Percentiles rank a stretch among this genome's conserved stretches.
phyloP scores from a whole-genome alignment of 2,888 invertebrate species.

The Agonum fuliginosum region DNA sequence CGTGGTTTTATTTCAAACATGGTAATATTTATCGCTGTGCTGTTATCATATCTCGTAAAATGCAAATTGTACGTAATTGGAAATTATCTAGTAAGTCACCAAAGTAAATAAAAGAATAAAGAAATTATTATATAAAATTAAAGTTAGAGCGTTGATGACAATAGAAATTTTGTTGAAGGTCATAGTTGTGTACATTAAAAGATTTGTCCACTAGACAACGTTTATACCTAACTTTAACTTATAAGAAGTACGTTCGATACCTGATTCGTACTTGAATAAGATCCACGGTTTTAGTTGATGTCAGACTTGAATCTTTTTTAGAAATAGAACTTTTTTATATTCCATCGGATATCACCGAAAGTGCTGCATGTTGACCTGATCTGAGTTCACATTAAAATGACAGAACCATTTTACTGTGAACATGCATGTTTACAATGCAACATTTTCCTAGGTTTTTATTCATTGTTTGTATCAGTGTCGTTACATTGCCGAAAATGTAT shows the following conservation, averaged over 20 bases:
- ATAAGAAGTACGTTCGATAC: conserved; percentile 53
- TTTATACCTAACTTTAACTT: conserved; percentile 40
- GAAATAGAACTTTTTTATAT: conserved; percentile 39
- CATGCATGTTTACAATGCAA: conserved; percentile 6
- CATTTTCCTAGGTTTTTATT: conserved; percentile 15
- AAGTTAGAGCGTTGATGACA: conserved; percentile 65
- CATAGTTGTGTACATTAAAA: conserved; percentile 62
- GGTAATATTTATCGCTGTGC: conserved; percentile 52
- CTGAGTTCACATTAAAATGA: conserved; percentile 38
- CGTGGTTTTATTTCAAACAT: conserved; percentile 50
- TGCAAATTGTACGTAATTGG: conserved; percentile 53
- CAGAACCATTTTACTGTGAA: conserved; percentile 47
- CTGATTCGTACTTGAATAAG: conserved; percentile 51
- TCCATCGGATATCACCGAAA: conserved; percentile 19
- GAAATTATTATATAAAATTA: conserved; percentile 58
- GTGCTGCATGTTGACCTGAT: conserved; percentile 32
- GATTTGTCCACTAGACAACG: conserved; percentile 58
- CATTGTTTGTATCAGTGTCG: conserved; percentile 35
- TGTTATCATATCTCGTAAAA: conserved; percentile 58
- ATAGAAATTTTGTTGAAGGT: conserved; percentile 66
- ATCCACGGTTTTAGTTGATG: conserved; percentile 6
- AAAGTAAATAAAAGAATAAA: conserved; percentile 36
- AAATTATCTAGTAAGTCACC: conserved; percentile 49
- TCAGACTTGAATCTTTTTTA: conserved; percentile 18
- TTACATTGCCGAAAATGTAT: conserved; percentile 52